Evolutionary conservation across 1,140 invertebrate species (phyloP), one percentile per base, ranked within the genome.

Genomic region (Oryctes rhinoceros): DNA sequence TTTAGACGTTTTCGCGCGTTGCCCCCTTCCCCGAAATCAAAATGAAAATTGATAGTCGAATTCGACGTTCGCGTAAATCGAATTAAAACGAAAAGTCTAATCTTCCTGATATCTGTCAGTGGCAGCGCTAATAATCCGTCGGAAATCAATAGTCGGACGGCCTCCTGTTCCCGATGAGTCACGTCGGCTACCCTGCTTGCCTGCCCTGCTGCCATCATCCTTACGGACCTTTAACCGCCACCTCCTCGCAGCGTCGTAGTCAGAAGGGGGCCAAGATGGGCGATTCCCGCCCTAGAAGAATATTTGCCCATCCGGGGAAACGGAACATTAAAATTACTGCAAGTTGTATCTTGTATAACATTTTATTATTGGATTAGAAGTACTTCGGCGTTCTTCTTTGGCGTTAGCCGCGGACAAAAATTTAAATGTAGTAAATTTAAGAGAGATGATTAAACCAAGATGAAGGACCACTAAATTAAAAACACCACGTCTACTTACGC

Each of bases 51-150:
- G 65, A 71, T 71, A 71, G 65, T 71, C 37, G 65, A 71, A 24
- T 35, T 71, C 24, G 65, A 24, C 65, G 65, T 71, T 71, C 65
- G 20, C 20, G 20, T 35, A 71, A 71, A 20, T 71, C 65, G 24
- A 71, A 71, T 71, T 71, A 71, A 71, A 71, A 71, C 65, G 65
- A 71, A 71, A 71, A 71, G 24, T 71, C 24, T 71, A 71, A 71
- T 71, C 65, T 37, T 20, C 65, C 24, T 71, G 24, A 35, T 30
- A 71, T 71, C 20, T 37, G 65, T 71, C 65, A 37, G 65, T 24
- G 65, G 65, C 65, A 71, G 65, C 24, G 65, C 65, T 71, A 71
- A 71, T 71, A 71, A 71, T 37, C 35, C 35, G 24, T 35, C 65
- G 65, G 53, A 71, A 71, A 71, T 71, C 65, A 71, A 71, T 71